phyloP scores from a whole-genome alignment of 2,797 vertebrate genomes.

The Loris lydekkerianus region DNA sequence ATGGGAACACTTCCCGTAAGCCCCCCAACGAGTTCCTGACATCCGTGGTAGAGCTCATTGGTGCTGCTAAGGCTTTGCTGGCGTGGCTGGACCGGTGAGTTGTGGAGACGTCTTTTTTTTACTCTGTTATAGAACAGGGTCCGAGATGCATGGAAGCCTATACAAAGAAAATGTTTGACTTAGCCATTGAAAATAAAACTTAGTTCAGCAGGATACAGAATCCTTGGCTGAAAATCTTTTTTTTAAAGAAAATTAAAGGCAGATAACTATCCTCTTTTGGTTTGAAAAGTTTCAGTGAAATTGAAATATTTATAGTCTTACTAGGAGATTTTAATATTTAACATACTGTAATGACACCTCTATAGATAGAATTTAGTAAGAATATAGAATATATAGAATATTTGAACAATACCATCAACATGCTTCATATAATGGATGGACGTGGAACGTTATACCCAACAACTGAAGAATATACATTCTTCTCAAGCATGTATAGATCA shows the following conservation, averaged over 20 bases:
- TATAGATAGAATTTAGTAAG: slow-evolving; percentile 2
- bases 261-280: too few relatives aligned
- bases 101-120: fast-evolving
- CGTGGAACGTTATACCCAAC: neutral
- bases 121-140: fast-evolving
- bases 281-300: neutral
- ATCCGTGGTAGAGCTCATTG: slow-evolving; percentile 96
- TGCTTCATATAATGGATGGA: neutral
- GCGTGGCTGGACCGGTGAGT: slow-evolving; percentile 96
- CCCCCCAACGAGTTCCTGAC: slow-evolving; percentile 96
- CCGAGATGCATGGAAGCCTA: neutral
- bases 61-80: slow-evolving; percentile 94
- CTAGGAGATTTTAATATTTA: neutral
- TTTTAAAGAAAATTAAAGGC: too few relatives aligned
- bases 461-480: neutral
- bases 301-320: neutral
- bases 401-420: neutral
- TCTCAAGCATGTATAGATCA: neutral
- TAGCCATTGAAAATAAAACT: too few relatives aligned
- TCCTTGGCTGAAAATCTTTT: too few relatives aligned
- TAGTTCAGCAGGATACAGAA: too few relatives aligned
- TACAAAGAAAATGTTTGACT: too few relatives aligned
- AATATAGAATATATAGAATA: neutral
- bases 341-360: neutral
- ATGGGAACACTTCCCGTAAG: slow-evolving; percentile 90